Percentiles rank a stretch among this genome's conserved stretches.
Evolutionary conservation across 92 coral and sea anemone genomes (phyloP).

Genomic region (Galaxea fascicularis): DNA sequence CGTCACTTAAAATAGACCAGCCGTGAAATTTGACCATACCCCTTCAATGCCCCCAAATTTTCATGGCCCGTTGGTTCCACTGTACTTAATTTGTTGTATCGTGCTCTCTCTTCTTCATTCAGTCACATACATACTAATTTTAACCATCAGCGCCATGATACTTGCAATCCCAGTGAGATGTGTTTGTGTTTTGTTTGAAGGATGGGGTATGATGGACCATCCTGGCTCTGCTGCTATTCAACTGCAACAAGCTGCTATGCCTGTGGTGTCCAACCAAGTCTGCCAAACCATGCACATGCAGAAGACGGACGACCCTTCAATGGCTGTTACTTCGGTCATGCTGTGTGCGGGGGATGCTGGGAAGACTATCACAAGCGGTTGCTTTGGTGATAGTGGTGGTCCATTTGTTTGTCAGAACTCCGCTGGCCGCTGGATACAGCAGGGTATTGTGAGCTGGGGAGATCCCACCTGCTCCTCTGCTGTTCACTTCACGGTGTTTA

Average conservation of each 20-base stretch:
- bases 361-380: slow-evolving; percentile 58
- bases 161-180: not conserved
- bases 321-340: slow-evolving; percentile 60
- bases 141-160: too few relatives aligned
- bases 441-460: slow-evolving; percentile 80
- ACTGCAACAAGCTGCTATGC: slow-evolving; percentile 63
- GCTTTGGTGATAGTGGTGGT: slow-evolving; percentile 80
- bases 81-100: too few relatives aligned
- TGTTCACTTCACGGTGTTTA: slow-evolving; percentile 59
- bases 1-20: too few relatives aligned
- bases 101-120: not conserved
- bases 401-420: slow-evolving; percentile 70
- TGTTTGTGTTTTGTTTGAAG: slow-evolving; percentile 13
- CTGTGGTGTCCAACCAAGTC: slow-evolving; percentile 55
- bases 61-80: too few relatives aligned
- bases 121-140: not conserved
- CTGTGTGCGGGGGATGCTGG: slow-evolving; percentile 81
- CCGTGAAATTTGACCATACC: too few relatives aligned
- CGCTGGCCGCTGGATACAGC: slow-evolving; percentile 73
- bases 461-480: slow-evolving; percentile 52
- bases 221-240: slow-evolving; percentile 55
- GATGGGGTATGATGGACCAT: slow-evolving; percentile 69
- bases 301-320: not conserved
- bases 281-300: slow-evolving; percentile 38
- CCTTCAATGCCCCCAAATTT: too few relatives aligned